Conservation (phyloP, 2,797 vertebrate genomes). For the Gymnopithys bicolor region DNA sequence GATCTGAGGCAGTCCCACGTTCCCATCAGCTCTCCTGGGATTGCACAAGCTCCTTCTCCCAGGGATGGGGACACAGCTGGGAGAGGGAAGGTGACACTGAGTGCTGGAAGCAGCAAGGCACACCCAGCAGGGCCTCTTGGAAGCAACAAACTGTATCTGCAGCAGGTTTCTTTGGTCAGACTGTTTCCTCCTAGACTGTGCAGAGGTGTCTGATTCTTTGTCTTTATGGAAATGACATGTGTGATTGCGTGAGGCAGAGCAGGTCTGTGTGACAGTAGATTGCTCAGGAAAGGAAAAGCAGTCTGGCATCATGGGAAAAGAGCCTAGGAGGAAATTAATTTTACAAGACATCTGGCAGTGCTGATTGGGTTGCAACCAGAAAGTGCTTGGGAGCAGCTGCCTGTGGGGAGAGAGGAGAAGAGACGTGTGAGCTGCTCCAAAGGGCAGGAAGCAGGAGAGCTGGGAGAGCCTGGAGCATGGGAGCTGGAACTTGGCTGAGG, state of each 20-base stretch:
- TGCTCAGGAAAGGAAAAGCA: neutral
- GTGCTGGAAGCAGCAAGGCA: neutral
- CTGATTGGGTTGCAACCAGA: constrained; percentile 11
- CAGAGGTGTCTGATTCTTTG: constrained; percentile 22
- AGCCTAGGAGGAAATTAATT: constrained; percentile 46
- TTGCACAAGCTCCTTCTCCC: neutral
- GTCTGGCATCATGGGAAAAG: constrained; percentile 24
- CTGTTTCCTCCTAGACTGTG: neutral
- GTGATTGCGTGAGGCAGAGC: neutral
- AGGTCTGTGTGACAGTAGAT: neutral
- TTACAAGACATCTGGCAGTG: constrained; percentile 30
- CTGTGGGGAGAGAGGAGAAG: neutral
- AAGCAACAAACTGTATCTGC: neutral
- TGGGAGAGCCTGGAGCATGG: neutral
- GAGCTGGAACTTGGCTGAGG: neutral
- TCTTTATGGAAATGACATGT: neutral
- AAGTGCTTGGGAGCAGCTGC: neutral
- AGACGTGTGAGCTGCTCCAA: neutral
- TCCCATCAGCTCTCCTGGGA: neutral
- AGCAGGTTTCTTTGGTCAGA: neutral
- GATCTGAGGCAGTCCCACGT: neutral
- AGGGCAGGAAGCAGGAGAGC: neutral
- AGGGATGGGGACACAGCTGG: neutral
- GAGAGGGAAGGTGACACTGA: neutral
- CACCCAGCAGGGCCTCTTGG: neutral